Evolutionary conservation across 2,113 vertebrate genomes (phyloP), one percentile per base, ranked within the genome.

Genomic region (Hymenochirus boettgeri): DNA sequence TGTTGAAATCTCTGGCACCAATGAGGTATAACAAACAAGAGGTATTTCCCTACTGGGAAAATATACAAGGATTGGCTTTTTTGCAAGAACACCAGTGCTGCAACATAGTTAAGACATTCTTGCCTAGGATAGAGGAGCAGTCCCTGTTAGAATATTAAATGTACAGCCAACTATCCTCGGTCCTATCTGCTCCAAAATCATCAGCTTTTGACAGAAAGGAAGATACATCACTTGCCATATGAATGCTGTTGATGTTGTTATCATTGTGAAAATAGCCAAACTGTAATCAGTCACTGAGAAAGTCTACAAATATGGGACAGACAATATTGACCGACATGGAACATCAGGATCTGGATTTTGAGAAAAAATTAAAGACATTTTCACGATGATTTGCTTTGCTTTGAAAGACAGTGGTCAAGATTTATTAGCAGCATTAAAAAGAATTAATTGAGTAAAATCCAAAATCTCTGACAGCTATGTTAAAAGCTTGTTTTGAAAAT

Each of bases 1-100:
- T 72, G 80, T 75, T 82, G 78, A 82, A 79, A 82, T 76, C 69
- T 74, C 78, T 82, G 80, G 80, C 80, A 82, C 73, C 35, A 74
- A 72, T 42, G 55, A 58, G 57, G 70, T 59, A 71, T 58, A 64
- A 63, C 63, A 64, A 64, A 52, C 70, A 64, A 71, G 70, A 71
- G 22, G 74, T 72, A 71, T 76, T 72, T 58, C 69, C 27, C 71
- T 69, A 0, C 31, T 72, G 77, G 76, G 73, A 72, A 78, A 75
- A 2, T 65, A 53, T 6, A 65, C 74, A 21, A 1, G 73, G 46
- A 59, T 77, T 81, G 83, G 76, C 79, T 74, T 69, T 33, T 47
- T 21, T 76, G 75, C 72, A 77, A 79, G 82, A 76, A 75, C 65
- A 52, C 85, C 74, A 79, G 82, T 79, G 81, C 75, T 2, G 69